Conservation (phyloP, 2,888 invertebrate genomes). For the Hirtodrosophila histrioides region DNA sequence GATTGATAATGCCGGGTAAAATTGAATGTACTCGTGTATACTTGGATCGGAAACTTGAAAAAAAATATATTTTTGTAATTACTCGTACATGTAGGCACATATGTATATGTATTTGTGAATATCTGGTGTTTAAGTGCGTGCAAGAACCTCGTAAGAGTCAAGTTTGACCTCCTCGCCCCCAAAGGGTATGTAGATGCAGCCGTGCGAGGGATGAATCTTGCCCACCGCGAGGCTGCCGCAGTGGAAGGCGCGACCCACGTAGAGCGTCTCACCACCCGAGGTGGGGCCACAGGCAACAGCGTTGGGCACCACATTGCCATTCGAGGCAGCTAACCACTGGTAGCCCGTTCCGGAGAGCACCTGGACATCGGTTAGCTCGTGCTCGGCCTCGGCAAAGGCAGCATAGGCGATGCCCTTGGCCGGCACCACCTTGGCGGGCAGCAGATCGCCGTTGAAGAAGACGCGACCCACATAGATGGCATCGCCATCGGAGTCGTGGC, state of each 20-base stretch:
- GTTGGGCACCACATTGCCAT: slow-evolving; percentile 62
- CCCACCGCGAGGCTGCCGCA: slow-evolving; percentile 82
- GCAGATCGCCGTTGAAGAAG: slow-evolving; percentile 81
- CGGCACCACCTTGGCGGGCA: slow-evolving; percentile 87
- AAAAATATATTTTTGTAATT: no score
- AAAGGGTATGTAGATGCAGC: slow-evolving; percentile 88
- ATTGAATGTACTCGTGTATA: no score
- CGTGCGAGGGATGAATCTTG: slow-evolving; percentile 88
- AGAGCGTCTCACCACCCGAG: slow-evolving; percentile 85
- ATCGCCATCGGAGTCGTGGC: slow-evolving; percentile 72
- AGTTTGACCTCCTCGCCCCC: slow-evolving; percentile 88
- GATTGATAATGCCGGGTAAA: no score
- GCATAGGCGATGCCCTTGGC: slow-evolving; percentile 86
- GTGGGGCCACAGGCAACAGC: slow-evolving; percentile 83
- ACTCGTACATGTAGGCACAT: no score
- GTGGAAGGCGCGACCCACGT: slow-evolving; percentile 85
- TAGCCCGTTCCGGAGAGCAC: slow-evolving; percentile 82
- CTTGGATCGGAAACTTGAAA: no score
- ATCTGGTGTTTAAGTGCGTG: slow-evolving; percentile 66
- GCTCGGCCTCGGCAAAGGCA: slow-evolving; percentile 85
- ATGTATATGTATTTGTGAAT: no score
- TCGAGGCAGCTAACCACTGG: slow-evolving; percentile 57
- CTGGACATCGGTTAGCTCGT: slow-evolving; percentile 85
- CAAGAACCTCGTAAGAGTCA: slow-evolving; percentile 89
- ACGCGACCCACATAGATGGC: slow-evolving; percentile 75